Percentiles rank a stretch among this genome's conserved stretches.
Evolutionary conservation across 2,113 vertebrate genomes (phyloP).

Genomic region (Dipodomys merriami): DNA sequence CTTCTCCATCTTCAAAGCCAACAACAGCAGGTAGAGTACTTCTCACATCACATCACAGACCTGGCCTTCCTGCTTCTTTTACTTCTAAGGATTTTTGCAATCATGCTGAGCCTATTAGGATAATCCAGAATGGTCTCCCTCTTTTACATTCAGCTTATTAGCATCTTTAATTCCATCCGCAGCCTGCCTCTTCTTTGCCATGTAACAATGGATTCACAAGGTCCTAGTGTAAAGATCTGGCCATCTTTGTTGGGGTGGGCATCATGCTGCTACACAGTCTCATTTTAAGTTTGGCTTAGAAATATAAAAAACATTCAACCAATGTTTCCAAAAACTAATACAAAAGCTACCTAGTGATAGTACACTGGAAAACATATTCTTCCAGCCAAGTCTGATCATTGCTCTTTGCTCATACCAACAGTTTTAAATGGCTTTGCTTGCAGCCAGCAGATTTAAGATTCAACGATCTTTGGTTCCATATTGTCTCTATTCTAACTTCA

Average conservation of each 20-base stretch:
- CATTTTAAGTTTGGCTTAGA: conserved; percentile 42
- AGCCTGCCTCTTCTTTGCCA: neutral
- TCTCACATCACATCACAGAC: neutral
- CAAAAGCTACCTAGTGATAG: conserved; percentile 65
- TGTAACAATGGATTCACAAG: neutral
- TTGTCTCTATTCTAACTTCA: conserved; percentile 78
- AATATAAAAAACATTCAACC: neutral
- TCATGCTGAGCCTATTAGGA: neutral
- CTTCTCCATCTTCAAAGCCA: neutral
- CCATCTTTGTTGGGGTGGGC: neutral
- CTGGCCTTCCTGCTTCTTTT: neutral
- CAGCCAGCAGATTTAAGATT: conserved; percentile 68
- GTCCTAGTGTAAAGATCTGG: neutral
- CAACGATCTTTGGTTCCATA: conserved; percentile 71
- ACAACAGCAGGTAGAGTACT: neutral
- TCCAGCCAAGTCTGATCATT: neutral
- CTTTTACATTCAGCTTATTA: neutral
- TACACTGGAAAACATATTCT: conserved; percentile 59
- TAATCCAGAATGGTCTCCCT: neutral
- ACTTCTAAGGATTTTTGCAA: neutral
- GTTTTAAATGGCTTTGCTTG: conserved; percentile 64
- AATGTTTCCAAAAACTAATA: conserved; percentile 48
- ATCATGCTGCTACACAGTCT: conserved; percentile 7
- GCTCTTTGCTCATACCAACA: conserved; percentile 13
- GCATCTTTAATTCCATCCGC: neutral